Evolutionary conservation across 2,113 vertebrate genomes (phyloP).

Genomic region (Callorhinus ursinus): DNA sequence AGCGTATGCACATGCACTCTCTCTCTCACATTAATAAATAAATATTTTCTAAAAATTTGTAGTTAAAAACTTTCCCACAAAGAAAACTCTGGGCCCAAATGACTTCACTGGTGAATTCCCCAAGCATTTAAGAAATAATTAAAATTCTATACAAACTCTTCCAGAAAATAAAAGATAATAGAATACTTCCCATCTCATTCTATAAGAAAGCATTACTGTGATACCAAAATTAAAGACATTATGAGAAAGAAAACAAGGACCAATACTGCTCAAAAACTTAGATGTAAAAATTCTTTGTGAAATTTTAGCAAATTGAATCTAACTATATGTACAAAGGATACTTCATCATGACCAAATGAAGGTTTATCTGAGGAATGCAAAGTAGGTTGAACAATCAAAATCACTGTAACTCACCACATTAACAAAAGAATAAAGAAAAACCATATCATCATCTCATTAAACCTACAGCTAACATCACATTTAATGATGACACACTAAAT

Average conservation of each 20-base stretch:
- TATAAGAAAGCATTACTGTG: neutral
- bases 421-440: conserved; percentile 28
- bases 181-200: neutral
- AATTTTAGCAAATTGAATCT: conserved; percentile 4
- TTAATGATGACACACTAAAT: neutral
- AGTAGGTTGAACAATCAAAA: neutral
- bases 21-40: neutral
- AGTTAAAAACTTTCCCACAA: conserved; percentile 11
- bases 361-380: neutral
- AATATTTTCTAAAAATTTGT: neutral
- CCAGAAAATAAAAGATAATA: conserved; percentile 4
- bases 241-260: neutral
- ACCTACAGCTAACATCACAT: neutral
- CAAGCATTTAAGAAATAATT: conserved; percentile 36
- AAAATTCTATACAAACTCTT: conserved; percentile 34
- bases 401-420: neutral
- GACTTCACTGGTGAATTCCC: neutral
- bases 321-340: neutral
- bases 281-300: neutral
- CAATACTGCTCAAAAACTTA: neutral
- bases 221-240: conserved; percentile 18
- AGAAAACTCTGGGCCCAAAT: neutral
- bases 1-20: neutral
- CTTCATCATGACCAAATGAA: neutral
- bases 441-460: neutral